Evolutionary conservation across 2,113 vertebrate species (phyloP).

Genomic region (Syngnathus floridae): DNA sequence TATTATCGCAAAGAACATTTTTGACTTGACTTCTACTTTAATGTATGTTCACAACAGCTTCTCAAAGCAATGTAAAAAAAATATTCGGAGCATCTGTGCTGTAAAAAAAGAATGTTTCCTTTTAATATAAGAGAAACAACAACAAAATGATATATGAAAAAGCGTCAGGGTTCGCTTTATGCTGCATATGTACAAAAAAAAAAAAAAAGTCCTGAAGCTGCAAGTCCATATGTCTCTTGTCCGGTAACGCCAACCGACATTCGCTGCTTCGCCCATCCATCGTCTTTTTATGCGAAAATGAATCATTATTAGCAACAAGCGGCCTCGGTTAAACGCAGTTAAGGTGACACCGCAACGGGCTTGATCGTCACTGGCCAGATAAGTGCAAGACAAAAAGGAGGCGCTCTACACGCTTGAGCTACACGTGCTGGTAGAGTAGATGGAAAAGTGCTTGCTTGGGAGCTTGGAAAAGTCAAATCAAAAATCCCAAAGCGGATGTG

Average conservation of each 20-base stretch:
- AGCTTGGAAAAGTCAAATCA: constrained; percentile 3
- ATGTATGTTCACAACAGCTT: constrained; percentile 62
- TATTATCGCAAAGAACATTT: too few species aligned
- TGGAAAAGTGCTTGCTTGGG: constrained; percentile 2
- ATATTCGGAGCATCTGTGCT: constrained; percentile 45
- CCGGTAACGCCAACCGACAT: constrained; percentile 1
- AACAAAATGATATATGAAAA: constrained; percentile 51
- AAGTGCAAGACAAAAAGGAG: constrained; percentile 45
- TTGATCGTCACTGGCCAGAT: constrained; percentile 19
- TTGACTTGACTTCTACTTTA: background rate
- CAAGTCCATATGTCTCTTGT: constrained; percentile 25
- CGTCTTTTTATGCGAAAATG: background rate
- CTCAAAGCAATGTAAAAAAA: constrained; percentile 48
- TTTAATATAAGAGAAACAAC: constrained; percentile 57
- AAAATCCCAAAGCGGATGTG: constrained; percentile 10
- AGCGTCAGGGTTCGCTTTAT: constrained; percentile 46
- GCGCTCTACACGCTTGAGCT: background rate
- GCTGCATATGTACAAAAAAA: constrained; percentile 59
- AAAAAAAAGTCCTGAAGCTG: constrained; percentile 66
- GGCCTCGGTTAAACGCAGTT: constrained; percentile 17
- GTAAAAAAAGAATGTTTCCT: constrained; percentile 59
- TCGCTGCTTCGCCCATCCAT: background rate
- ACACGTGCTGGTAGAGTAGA: background rate
- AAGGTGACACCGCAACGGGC: background rate
- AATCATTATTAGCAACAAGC: background rate